These are phyloP conservation scores for Cistogaster globosa DNA, from an alignment of 2,888 invertebrate species.

Conservation along the genomic window DNA sequence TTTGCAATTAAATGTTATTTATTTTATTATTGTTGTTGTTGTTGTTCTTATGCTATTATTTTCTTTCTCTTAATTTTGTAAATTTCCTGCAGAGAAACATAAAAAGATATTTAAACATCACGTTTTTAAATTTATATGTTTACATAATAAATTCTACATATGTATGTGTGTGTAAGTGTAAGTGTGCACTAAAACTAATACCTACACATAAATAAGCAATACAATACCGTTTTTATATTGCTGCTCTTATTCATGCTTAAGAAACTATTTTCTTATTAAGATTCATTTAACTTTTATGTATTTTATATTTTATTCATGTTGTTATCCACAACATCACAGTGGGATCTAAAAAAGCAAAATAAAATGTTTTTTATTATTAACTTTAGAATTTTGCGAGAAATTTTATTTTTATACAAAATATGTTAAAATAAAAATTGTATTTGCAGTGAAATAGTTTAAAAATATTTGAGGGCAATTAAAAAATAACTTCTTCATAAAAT, in stretches of 20 bases:
- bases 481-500: too few relatives aligned
- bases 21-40: slow-evolving; percentile 21
- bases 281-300: slow-evolving; percentile 1
- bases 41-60: not conserved
- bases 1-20: slow-evolving; percentile 67
- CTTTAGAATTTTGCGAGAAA: too few relatives aligned
- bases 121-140: too few relatives aligned
- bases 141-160: not conserved
- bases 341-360: not conserved
- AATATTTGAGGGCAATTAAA: too few relatives aligned
- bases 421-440: too few relatives aligned
- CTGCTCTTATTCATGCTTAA: not conserved
- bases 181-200: slow-evolving; percentile 1
- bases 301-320: not conserved
- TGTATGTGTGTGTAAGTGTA: too few relatives aligned
- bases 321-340: not conserved
- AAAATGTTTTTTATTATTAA: too few relatives aligned
- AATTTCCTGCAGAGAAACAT: not conserved
- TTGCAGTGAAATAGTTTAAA: too few relatives aligned
- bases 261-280: not conserved
- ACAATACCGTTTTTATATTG: not conserved
- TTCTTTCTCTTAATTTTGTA: not conserved
- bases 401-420: not conserved
- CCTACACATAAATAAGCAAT: not conserved
- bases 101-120: slow-evolving; percentile 1